Percentiles rank a stretch among this genome's conserved stretches.
Evolutionary conservation across 2,113 vertebrate genomes (phyloP).

Genomic region (Eolophus roseicapilla): DNA sequence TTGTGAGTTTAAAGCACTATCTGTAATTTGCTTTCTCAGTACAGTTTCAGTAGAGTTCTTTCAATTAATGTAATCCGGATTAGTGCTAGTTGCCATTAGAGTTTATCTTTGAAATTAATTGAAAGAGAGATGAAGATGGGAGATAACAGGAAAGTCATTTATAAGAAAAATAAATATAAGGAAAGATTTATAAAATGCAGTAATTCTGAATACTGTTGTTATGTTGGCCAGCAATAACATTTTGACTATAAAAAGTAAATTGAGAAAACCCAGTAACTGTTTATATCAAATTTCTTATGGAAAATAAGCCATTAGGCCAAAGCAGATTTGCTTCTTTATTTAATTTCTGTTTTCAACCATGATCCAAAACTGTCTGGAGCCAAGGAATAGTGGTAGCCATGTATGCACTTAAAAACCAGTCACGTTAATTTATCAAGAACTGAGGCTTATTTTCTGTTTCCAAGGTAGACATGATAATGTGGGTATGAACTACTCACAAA

Average conservation of each 20-base stretch:
- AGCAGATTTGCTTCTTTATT: neutral
- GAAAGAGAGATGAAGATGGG: neutral
- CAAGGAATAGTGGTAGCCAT: neutral
- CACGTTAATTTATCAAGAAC: neutral
- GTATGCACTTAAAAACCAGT: neutral
- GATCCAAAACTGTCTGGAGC: neutral
- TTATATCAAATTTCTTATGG: neutral
- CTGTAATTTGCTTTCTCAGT: neutral
- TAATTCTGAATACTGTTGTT: neutral
- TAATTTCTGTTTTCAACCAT: neutral
- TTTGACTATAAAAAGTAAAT: conserved; percentile 2
- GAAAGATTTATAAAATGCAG: neutral
- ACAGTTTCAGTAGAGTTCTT: neutral
- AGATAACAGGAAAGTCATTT: neutral
- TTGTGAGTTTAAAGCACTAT: neutral
- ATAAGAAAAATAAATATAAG: too few species aligned
- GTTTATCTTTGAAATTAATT: neutral
- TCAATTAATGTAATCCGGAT: neutral
- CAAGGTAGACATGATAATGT: neutral
- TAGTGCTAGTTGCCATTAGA: neutral
- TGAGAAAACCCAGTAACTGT: neutral
- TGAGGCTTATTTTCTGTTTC: neutral
- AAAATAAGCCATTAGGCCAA: neutral
- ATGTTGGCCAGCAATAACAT: neutral
- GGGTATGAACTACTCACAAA: neutral